Conservation (phyloP, 2,888 invertebrate species). For the Chaetogeoica ovagalla region DNA sequence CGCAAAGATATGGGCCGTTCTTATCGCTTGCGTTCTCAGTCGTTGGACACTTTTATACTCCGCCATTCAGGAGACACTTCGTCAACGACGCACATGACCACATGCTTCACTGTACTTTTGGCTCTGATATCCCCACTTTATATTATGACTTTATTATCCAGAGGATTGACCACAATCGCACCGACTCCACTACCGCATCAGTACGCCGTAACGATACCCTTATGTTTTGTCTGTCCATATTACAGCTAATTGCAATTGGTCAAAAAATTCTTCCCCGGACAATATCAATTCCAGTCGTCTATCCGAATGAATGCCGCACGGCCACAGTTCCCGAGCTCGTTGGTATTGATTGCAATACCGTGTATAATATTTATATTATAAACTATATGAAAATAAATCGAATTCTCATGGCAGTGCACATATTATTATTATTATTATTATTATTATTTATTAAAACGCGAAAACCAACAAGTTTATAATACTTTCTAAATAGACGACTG, state of each 20-base stretch:
- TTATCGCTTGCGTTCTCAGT: background rate
- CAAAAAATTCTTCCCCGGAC: constrained; percentile 66
- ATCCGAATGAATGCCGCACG: constrained; percentile 82
- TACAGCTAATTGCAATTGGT: constrained; percentile 61
- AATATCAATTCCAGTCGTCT: constrained; percentile 70
- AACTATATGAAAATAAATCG: background rate
- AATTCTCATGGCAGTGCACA: background rate
- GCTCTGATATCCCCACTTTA: constrained; percentile 65
- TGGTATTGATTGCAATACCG: constrained; percentile 65
- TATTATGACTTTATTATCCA: constrained; percentile 68
- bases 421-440: too few species aligned
- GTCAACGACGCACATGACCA: constrained; percentile 83
- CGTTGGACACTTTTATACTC: constrained; percentile 24
- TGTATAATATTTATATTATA: background rate
- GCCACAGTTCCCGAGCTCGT: constrained; percentile 70
- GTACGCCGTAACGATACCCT: constrained; percentile 65
- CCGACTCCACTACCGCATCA: constrained; percentile 59
- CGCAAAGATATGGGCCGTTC: constrained; percentile 71
- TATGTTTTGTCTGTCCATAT: constrained; percentile 66
- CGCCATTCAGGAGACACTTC: constrained; percentile 75
- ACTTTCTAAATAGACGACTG: background rate
- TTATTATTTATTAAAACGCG: background rate
- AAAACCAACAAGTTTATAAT: constrained; percentile 1
- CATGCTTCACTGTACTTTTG: constrained; percentile 77
- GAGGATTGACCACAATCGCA: constrained; percentile 79